Conservation (phyloP, 2,797 vertebrate species). For the Galagoides demidoff region DNA sequence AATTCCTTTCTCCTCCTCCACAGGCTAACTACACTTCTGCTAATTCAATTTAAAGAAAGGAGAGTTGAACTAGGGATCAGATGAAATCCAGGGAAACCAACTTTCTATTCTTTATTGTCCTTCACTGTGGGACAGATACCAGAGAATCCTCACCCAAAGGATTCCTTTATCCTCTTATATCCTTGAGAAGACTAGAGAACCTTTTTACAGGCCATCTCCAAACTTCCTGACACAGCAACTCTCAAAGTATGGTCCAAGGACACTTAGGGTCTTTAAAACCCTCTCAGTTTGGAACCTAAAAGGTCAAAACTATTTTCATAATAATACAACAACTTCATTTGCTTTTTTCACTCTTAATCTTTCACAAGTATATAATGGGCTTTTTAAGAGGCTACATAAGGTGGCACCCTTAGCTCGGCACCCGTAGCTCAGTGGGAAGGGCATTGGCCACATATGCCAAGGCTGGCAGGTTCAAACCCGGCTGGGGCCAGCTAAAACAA, state of each 20-base stretch:
- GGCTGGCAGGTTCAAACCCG: no score
- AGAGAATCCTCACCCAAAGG: background rate
- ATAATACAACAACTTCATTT: background rate
- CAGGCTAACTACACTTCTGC: background rate
- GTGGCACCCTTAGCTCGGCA: no score
- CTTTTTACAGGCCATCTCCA: conserved; percentile 14
- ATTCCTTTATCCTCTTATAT: background rate
- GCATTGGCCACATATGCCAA: no score
- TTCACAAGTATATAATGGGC: background rate
- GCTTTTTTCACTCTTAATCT: background rate
- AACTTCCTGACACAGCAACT: conserved; percentile 10
- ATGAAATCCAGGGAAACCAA: background rate
- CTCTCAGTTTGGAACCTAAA: background rate
- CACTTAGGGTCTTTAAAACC: background rate
- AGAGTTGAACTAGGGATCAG: background rate
- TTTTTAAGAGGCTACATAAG: background rate
- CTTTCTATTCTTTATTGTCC: background rate
- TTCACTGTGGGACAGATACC: background rate
- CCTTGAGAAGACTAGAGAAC: background rate
- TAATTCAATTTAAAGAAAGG: conserved; percentile 32
- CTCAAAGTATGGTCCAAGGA: background rate
- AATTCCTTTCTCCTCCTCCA: conserved; percentile 30
- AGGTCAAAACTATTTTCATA: conserved; percentile 43
- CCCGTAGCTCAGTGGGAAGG: no score
- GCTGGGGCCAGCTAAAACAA: no score